phyloP scores from a whole-genome alignment of 2,888 invertebrate species.

The Adela reaumurella region DNA sequence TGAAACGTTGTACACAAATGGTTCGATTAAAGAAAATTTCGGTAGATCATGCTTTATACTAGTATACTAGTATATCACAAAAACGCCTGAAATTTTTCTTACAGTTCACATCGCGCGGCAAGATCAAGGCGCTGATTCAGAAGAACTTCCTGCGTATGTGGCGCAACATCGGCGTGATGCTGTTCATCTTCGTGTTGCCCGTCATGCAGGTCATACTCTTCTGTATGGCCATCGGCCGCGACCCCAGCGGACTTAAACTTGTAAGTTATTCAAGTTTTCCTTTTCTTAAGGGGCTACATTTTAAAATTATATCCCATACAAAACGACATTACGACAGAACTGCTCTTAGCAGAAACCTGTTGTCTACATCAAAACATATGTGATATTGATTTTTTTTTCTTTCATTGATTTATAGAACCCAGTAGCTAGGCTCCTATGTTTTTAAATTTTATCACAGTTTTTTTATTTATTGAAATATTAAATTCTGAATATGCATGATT shows the following conservation, averaged over 20 bases:
- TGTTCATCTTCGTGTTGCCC: constrained; percentile 92
- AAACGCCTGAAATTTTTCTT: constrained; percentile 10
- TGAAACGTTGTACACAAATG: neutral
- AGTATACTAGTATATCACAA: constrained; percentile 4
- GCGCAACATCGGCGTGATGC: constrained; percentile 89
- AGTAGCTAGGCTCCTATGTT: too few species aligned
- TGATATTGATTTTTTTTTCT: too few species aligned
- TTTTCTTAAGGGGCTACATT: too few species aligned
- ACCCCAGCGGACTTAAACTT: constrained; percentile 76
- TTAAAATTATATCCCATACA: too few species aligned
- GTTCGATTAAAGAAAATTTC: neutral
- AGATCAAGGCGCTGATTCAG: constrained; percentile 77
- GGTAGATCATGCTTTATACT: neutral
- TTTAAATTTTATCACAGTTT: too few species aligned
- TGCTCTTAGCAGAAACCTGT: too few species aligned
- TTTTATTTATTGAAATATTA: too few species aligned
- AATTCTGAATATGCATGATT: too few species aligned
- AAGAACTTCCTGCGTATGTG: constrained; percentile 91
- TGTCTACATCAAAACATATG: too few species aligned
- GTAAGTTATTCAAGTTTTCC: too few species aligned
- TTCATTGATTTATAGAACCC: too few species aligned
- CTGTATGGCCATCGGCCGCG: constrained; percentile 87
- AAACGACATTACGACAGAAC: too few species aligned
- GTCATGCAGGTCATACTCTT: constrained; percentile 92
- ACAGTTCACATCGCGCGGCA: constrained; percentile 75